Percentiles rank a stretch among this genome's conserved stretches.
These are phyloP conservation scores for Acanthosepion esculentum DNA, from an alignment of 2,888 invertebrate genomes.

Conservation along the genomic window DNA sequence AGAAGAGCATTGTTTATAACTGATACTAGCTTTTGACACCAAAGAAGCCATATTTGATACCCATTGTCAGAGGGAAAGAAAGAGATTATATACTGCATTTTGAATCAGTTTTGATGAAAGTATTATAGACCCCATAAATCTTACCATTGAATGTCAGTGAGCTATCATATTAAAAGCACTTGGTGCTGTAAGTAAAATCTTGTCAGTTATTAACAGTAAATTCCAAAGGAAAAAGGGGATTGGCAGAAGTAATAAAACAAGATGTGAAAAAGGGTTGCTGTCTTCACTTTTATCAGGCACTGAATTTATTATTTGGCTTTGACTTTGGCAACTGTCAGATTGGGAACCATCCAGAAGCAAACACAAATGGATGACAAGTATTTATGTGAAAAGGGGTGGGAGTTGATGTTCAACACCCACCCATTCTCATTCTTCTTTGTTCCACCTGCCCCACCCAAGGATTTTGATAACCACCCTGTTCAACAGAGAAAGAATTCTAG, in stretches of 20 bases:
- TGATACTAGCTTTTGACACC: neutral
- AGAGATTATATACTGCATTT: no score
- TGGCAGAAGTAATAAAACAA: neutral
- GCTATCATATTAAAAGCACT: neutral
- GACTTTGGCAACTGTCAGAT: no score
- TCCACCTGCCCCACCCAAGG: neutral
- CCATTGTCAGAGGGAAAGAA: no score
- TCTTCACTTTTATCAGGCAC: neutral
- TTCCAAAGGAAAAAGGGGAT: neutral
- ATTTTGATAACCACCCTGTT: constrained; percentile 8
- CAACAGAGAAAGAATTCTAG: neutral
- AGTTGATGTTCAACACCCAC: neutral
- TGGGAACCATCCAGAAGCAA: no score
- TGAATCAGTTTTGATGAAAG: neutral
- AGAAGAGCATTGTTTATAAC: no score
- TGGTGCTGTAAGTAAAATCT: neutral
- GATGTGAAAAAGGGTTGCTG: neutral
- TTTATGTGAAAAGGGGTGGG: neutral
- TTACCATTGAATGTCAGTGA: neutral
- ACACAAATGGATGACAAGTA: no score
- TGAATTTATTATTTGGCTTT: neutral
- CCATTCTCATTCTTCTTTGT: neutral
- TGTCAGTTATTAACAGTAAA: neutral
- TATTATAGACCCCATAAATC: neutral
- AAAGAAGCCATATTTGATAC: neutral